Conservation (phyloP, 2,888 invertebrate genomes). For the Cheilosia vernalis region DNA sequence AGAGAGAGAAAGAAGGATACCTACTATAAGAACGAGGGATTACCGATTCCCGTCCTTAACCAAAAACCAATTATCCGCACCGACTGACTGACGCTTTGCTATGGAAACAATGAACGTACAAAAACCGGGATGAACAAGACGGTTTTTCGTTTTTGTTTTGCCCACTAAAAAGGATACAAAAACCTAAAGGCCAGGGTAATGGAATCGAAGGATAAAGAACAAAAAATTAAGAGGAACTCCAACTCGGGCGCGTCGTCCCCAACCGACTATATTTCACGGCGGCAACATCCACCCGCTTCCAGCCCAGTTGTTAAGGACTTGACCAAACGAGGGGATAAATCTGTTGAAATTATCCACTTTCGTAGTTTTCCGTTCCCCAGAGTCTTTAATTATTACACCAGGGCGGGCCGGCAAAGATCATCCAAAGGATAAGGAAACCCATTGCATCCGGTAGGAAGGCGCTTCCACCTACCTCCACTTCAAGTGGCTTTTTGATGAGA, state of each 20-base stretch:
- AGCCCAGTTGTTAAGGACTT: conserved; percentile 58
- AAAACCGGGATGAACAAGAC: conserved; percentile 69
- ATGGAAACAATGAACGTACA: conserved; percentile 74
- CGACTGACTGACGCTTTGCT: conserved; percentile 73
- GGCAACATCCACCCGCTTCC: background rate
- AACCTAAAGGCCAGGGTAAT: conserved; percentile 68
- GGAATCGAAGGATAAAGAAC: conserved; percentile 74
- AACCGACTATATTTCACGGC: conserved; percentile 52
- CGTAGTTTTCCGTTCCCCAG: conserved; percentile 57
- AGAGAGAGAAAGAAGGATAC: conserved; percentile 34
- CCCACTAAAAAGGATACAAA: conserved; percentile 15
- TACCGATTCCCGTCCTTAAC: conserved; percentile 56
- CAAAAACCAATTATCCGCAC: conserved; percentile 74
- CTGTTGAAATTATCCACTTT: conserved; percentile 76
- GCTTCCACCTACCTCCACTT: conserved; percentile 70
- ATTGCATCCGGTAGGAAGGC: conserved; percentile 42
- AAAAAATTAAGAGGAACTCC: conserved; percentile 61
- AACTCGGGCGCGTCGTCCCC: background rate
- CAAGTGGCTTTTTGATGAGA: conserved; percentile 82
- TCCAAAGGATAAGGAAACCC: conserved; percentile 61
- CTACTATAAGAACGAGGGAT: conserved; percentile 25
- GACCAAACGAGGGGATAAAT: conserved; percentile 75
- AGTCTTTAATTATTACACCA: conserved; percentile 73
- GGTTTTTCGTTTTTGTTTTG: conserved; percentile 15
- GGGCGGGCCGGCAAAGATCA: conserved; percentile 35